Conservation (phyloP, 2,888 invertebrate species). For the Tachina lurida region DNA sequence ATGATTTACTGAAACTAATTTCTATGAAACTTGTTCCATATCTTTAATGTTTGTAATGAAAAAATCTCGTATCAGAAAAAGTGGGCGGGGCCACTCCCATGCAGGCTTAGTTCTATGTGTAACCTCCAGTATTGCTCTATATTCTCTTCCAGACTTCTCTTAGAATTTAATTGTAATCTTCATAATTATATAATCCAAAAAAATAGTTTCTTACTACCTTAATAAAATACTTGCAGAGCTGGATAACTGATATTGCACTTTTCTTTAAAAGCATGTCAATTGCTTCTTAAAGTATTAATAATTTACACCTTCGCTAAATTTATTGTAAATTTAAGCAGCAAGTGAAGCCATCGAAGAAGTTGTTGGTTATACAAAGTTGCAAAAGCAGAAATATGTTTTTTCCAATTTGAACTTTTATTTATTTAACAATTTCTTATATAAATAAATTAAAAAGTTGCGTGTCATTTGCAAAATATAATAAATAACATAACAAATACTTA, state of each 20-base stretch:
- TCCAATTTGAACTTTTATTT: constrained; percentile 1
- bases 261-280: background rate
- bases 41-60: too few relatives aligned
- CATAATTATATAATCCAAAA: too few relatives aligned
- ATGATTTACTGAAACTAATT: too few relatives aligned
- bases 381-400: background rate
- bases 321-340: too few relatives aligned
- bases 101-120: too few relatives aligned
- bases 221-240: background rate
- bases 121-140: too few relatives aligned
- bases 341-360: too few relatives aligned
- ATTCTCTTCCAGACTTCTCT: too few relatives aligned
- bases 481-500: background rate
- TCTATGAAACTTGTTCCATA: too few relatives aligned
- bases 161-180: too few relatives aligned
- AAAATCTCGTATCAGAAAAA: too few relatives aligned
- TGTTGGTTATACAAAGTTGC: background rate
- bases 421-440: background rate
- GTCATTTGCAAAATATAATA: background rate
- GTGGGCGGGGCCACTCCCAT: too few relatives aligned
- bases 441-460: constrained; percentile 6
- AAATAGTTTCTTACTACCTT: background rate
- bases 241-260: background rate
- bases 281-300: background rate
- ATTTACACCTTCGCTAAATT: background rate